phyloP scores from a whole-genome alignment of 2,797 vertebrate genomes.

The Hydrocynus forskahlii region DNA sequence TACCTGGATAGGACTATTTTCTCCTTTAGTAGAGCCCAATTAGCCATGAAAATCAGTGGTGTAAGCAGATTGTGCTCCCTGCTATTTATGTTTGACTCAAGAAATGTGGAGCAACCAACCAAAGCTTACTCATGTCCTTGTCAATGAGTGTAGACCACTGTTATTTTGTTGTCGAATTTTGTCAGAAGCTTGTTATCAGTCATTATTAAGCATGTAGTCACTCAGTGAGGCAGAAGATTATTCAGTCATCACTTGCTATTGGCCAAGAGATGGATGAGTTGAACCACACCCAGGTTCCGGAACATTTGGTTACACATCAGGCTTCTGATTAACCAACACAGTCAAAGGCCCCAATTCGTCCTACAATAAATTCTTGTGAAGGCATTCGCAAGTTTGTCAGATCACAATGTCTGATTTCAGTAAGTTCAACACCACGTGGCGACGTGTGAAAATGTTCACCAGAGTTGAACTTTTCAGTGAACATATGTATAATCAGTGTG shows the following conservation, averaged over 20 bases:
- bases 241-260: neutral
- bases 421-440: no score
- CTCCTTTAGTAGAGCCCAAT: slow-evolving; percentile 57
- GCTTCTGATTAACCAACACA: slow-evolving; percentile 69
- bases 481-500: no score
- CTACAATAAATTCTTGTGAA: neutral
- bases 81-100: neutral
- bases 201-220: neutral
- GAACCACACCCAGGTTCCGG: slow-evolving; percentile 47
- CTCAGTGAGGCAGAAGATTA: neutral
- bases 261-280: slow-evolving; percentile 35
- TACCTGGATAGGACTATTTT: slow-evolving; percentile 64
- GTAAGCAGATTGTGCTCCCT: neutral
- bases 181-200: neutral
- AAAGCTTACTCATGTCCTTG: neutral
- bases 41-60: slow-evolving; percentile 16
- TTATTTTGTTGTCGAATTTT: neutral
- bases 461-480: no score
- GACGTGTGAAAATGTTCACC: no score
- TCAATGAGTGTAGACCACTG: neutral
- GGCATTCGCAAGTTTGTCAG: neutral
- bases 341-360: neutral
- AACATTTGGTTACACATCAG: slow-evolving; percentile 17
- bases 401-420: neutral
- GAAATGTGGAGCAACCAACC: neutral